phyloP scores from a whole-genome alignment of 1,140 invertebrate species.

The Bombus balteatus region DNA sequence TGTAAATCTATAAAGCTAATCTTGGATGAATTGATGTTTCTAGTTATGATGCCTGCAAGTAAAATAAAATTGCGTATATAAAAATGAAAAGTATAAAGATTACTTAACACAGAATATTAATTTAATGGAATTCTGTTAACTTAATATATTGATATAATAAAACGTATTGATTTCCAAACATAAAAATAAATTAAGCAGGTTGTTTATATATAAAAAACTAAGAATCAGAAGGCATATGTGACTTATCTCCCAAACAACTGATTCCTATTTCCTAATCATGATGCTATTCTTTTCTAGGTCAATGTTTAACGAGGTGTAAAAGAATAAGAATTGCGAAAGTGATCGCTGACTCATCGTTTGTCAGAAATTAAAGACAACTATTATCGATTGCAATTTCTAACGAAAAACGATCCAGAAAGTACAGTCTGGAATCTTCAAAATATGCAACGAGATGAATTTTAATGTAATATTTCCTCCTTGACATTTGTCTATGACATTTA shows the following conservation, averaged over 20 bases:
- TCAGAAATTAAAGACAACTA: conserved; percentile 13
- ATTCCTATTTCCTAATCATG: neutral
- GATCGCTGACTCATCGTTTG: conserved; percentile 7
- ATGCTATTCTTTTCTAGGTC: conserved; percentile 49
- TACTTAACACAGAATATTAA: neutral
- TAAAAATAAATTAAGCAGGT: neutral
- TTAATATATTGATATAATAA: neutral
- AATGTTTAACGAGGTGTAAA: conserved; percentile 37
- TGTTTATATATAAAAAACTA: neutral
- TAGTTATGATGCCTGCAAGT: neutral
- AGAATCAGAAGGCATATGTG: neutral
- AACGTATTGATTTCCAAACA: no score
- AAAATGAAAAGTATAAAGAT: neutral
- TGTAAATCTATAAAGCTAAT: neutral
- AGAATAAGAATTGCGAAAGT: conserved; percentile 15
- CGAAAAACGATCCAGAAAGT: neutral
- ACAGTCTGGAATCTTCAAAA: neutral
- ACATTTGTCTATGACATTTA: conserved; percentile 56
- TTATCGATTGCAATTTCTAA: neutral
- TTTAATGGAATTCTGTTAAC: no score
- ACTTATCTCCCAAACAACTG: neutral
- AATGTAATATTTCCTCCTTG: conserved; percentile 47
- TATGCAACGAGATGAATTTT: neutral
- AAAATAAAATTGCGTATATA: neutral
- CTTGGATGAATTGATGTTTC: neutral